A percentile compares a stretch with the other conserved stretches of the same genome.
These are phyloP conservation scores for Tenthredo distinguenda DNA, from an alignment of 2,888 invertebrate genomes.

Conservation along the genomic window DNA sequence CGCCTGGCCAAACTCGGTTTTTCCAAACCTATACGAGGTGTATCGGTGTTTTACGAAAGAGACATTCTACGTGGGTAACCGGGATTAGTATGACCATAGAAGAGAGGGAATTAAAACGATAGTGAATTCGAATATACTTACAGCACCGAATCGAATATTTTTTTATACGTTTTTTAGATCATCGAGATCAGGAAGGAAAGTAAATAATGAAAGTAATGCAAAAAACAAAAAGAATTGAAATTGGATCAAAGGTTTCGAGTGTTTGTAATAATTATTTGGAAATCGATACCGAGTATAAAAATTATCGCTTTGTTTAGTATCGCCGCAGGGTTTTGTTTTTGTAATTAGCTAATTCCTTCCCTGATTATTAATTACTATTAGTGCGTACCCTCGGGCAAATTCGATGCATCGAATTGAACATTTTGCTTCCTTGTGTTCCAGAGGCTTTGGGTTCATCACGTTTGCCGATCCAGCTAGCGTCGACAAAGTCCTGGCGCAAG, in stretches of 20 bases:
- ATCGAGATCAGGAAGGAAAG: not conserved
- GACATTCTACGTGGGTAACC: not conserved
- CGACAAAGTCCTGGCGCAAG: conserved; percentile 99
- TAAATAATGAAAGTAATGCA: not conserved
- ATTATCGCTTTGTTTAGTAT: not conserved
- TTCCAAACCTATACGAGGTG: conserved; percentile 1
- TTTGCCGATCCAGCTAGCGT: conserved; percentile 99
- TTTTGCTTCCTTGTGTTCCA: conserved; percentile 80
- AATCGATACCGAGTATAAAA: not conserved
- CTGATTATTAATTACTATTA: conserved; percentile 22
- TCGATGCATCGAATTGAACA: conserved; percentile 22
- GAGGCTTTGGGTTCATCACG: conserved; percentile 99
- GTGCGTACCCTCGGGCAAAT: not conserved
- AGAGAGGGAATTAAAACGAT: not conserved
- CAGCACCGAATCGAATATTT: not conserved
- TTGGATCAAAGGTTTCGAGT: not conserved
- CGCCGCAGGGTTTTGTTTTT: conserved; percentile 4
- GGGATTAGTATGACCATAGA: not conserved
- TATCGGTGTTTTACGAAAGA: not conserved
- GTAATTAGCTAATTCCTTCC: conserved; percentile 16
- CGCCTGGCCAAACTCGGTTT: conserved; percentile 19
- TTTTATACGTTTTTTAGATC: not conserved
- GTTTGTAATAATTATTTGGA: not conserved
- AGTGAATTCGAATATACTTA: not conserved
- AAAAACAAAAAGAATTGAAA: not conserved